These are phyloP conservation scores for Nebria ingens DNA, from an alignment of 1,140 invertebrate genomes.

Conservation along the genomic window DNA sequence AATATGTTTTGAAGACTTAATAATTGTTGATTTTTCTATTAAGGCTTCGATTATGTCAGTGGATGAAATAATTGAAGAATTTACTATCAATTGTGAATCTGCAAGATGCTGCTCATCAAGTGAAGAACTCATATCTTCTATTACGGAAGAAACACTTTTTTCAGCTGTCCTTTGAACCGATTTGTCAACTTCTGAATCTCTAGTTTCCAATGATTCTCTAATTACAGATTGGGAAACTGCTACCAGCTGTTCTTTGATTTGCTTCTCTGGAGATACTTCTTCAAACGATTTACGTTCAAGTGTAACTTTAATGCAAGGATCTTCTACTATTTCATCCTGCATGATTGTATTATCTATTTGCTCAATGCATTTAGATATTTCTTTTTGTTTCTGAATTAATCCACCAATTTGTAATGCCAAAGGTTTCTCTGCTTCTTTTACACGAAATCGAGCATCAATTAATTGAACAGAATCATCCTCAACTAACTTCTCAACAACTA, in stretches of 20 bases:
- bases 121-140: no score
- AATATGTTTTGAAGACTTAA: no score
- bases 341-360: neutral
- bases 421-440: constrained; percentile 1
- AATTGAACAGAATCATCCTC: neutral
- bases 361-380: constrained; percentile 17
- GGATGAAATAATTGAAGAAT: no score
- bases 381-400: constrained; percentile 16
- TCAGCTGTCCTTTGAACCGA: neutral
- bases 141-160: neutral
- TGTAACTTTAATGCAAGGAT: constrained; percentile 16
- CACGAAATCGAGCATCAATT: neutral
- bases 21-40: no score
- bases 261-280: constrained; percentile 2
- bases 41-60: no score
- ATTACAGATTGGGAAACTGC: neutral
- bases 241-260: neutral
- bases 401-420: constrained; percentile 9
- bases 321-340: constrained; percentile 16
- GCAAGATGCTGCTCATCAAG: no score
- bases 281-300: constrained; percentile 7
- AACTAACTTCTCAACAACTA: neutral
- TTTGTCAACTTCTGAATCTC: neutral
- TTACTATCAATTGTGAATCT: no score
- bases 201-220: neutral